phyloP scores from a whole-genome alignment of 2,888 invertebrate species.

The Cerceris ruficornis region DNA sequence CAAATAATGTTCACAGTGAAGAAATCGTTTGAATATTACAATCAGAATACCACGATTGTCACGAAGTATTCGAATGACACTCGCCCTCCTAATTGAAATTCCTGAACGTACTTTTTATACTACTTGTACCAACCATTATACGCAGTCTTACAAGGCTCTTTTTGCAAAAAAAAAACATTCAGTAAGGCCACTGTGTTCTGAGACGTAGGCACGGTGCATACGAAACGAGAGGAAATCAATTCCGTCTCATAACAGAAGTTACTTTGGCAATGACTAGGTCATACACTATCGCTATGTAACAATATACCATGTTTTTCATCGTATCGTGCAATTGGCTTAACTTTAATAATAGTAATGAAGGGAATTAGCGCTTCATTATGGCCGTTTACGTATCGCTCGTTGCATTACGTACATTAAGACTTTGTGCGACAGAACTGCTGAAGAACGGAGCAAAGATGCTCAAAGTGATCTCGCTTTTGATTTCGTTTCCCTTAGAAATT shows the following conservation, averaged over 20 bases:
- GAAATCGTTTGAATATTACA: neutral
- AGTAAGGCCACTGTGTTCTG: constrained; percentile 36
- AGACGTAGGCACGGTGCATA: constrained; percentile 49
- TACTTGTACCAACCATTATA: constrained; percentile 44
- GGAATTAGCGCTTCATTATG: constrained; percentile 55
- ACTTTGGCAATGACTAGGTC: constrained; percentile 82
- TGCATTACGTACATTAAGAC: constrained; percentile 26
- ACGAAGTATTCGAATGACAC: constrained; percentile 1
- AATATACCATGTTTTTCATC: constrained; percentile 40
- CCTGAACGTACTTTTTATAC: constrained; percentile 32
- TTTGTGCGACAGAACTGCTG: constrained; percentile 28
- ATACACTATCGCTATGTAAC: constrained; percentile 73
- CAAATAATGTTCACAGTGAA: constrained; percentile 1
- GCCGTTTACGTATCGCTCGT: constrained; percentile 40
- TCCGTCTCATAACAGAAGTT: constrained; percentile 69
- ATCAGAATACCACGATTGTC: neutral
- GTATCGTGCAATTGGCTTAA: constrained; percentile 40
- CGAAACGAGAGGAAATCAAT: constrained; percentile 55
- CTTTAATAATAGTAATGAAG: constrained; percentile 36
- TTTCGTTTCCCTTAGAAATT: constrained; percentile 8
- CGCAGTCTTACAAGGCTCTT: constrained; percentile 51
- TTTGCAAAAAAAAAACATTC: constrained; percentile 27
- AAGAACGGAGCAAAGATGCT: constrained; percentile 30
- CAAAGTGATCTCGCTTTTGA: constrained; percentile 23
- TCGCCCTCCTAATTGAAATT: constrained; percentile 21